These are phyloP conservation scores for Callyntrura guangdongensis DNA, from an alignment of 2,888 invertebrate species.

Conservation along the genomic window DNA sequence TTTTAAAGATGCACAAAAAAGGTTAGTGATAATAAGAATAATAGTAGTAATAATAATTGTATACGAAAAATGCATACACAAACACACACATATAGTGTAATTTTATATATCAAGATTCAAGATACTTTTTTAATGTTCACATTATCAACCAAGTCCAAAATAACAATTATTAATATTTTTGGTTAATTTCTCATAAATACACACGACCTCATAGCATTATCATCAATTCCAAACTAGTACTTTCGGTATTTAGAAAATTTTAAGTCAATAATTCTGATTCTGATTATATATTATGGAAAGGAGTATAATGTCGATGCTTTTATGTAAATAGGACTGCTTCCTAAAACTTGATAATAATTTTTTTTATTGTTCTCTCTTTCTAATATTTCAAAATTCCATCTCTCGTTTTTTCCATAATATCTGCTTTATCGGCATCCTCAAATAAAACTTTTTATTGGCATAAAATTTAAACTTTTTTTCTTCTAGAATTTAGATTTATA, in stretches of 20 bases:
- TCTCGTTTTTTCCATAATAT: too few species aligned
- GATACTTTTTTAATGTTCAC: conserved; percentile 5
- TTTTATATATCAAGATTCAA: too few species aligned
- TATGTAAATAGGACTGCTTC: conserved; percentile 21
- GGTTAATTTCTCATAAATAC: conserved; percentile 25
- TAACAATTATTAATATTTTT: conserved; percentile 29
- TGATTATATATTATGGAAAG: too few species aligned
- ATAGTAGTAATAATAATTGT: too few species aligned
- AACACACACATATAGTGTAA: neutral
- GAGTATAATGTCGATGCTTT: conserved; percentile 1
- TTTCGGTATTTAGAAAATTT: neutral
- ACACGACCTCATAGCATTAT: conserved; percentile 33
- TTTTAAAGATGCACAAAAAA: conserved; percentile 63
- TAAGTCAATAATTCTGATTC: neutral
- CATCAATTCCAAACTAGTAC: too few species aligned
- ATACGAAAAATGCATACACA: conserved; percentile 28
- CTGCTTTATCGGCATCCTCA: too few species aligned
- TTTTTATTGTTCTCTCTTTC: too few species aligned
- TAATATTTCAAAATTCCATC: too few species aligned
- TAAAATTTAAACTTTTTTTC: neutral
- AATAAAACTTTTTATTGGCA: conserved; percentile 19
- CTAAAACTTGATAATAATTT: conserved; percentile 15
- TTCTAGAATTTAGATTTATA: neutral
- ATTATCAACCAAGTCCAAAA: conserved; percentile 17
- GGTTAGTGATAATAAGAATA: too few species aligned